Conservation (phyloP, 2,888 invertebrate genomes). For the Hymenopus coronatus region DNA sequence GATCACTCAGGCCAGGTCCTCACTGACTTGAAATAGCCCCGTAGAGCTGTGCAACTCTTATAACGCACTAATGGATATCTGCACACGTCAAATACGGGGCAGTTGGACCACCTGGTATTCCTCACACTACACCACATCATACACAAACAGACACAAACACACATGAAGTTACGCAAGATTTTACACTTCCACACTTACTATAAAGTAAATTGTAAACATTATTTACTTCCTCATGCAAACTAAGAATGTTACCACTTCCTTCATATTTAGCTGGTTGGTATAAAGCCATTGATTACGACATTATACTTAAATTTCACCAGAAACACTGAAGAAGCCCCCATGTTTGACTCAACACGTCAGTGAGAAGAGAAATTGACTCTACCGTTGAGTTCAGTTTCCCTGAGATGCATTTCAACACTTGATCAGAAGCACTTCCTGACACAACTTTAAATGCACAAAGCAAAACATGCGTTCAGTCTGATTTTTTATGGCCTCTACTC, state of each 20-base stretch:
- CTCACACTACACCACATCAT: background rate
- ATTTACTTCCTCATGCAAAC: background rate
- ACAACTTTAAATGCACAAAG: background rate
- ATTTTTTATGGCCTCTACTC: background rate
- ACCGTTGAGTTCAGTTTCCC: conserved; percentile 9
- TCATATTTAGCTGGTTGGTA: background rate
- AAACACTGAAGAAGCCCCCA: background rate
- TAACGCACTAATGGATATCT: too few relatives aligned
- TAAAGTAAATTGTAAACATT: background rate
- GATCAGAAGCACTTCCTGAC: background rate
- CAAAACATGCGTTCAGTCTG: background rate
- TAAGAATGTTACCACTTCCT: background rate
- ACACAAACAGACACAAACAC: background rate
- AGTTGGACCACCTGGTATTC: too few relatives aligned
- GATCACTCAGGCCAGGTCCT: too few relatives aligned
- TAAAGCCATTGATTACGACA: background rate
- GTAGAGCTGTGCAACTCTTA: too few relatives aligned
- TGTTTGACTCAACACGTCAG: background rate
- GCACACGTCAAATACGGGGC: too few relatives aligned
- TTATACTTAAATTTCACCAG: background rate
- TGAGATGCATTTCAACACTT: background rate
- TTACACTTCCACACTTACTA: background rate
- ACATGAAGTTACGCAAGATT: background rate
- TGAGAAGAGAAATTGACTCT: background rate
- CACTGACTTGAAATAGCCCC: too few relatives aligned